phyloP scores from a whole-genome alignment of 2,888 invertebrate species.

The Dinocampus coccinellae region DNA sequence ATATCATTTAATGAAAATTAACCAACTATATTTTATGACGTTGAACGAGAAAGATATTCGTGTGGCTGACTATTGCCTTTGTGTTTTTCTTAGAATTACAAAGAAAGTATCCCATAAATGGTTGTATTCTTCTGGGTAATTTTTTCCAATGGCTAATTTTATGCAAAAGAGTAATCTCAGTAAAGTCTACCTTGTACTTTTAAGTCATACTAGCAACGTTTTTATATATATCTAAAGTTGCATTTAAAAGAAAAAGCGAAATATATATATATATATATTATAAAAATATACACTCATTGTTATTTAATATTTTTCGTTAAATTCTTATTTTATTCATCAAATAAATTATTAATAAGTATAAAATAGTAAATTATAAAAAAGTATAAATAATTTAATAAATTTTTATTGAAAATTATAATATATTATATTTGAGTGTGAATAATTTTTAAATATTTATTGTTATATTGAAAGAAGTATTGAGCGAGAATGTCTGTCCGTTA shows the following conservation, averaged over 20 bases:
- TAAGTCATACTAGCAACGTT: not conserved
- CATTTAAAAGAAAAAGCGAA: no score
- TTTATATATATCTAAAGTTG: not conserved
- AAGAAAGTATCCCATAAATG: not conserved
- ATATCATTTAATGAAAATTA: not conserved
- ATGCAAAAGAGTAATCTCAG: slow-evolving; percentile 2
- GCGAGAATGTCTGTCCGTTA: not conserved
- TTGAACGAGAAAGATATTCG: not conserved
- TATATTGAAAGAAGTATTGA: not conserved
- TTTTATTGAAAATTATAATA: no score
- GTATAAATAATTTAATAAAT: no score
- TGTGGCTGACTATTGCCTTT: not conserved
- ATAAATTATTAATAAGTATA: no score
- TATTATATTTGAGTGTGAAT: not conserved
- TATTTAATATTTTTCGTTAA: not conserved
- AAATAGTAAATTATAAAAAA: no score
- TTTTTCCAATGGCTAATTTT: slow-evolving; percentile 1
- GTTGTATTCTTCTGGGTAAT: not conserved
- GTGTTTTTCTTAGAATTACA: not conserved
- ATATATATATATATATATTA: no score
- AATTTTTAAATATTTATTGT: not conserved
- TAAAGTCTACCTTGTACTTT: not conserved
- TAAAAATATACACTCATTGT: not conserved
- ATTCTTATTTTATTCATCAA: no score
- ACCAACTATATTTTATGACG: not conserved